A percentile compares a stretch with the other conserved stretches of the same genome.
Conservation (phyloP, 2,113 vertebrate genomes). For the Petaurus breviceps region DNA sequence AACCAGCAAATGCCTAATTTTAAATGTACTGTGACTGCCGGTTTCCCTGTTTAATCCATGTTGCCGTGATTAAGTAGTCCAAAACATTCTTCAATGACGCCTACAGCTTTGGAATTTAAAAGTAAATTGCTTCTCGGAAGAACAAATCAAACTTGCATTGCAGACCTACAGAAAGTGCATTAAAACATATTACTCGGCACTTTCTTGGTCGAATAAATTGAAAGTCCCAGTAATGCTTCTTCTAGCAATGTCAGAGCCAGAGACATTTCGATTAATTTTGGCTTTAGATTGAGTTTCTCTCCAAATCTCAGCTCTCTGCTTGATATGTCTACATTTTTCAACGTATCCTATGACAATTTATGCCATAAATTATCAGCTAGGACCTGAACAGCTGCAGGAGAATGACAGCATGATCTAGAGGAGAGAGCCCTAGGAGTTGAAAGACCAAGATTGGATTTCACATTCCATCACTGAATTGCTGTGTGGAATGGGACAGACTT, state of each 20-base stretch:
- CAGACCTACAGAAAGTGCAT: slow-evolving; percentile 75
- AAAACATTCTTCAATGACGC: slow-evolving; percentile 78
- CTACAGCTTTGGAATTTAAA: slow-evolving; percentile 78
- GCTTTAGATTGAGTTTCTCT: slow-evolving; percentile 80
- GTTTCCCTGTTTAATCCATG: slow-evolving; percentile 69
- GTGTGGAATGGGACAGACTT: not conserved
- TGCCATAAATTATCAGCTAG: slow-evolving; percentile 74
- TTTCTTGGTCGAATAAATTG: slow-evolving; percentile 78
- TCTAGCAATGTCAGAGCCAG: slow-evolving; percentile 75
- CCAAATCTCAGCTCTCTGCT: slow-evolving; percentile 68
- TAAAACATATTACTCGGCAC: slow-evolving; percentile 80
- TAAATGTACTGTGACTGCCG: slow-evolving; percentile 57
- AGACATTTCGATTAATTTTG: slow-evolving; percentile 80
- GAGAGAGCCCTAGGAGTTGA: not conserved
- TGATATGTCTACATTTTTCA: slow-evolving; percentile 79
- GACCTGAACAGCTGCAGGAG: slow-evolving; percentile 27
- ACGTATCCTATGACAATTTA: slow-evolving; percentile 76
- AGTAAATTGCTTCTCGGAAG: slow-evolving; percentile 80
- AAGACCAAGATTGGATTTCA: slow-evolving; percentile 17
- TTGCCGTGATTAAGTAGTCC: slow-evolving; percentile 73
- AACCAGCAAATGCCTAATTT: slow-evolving; percentile 48
- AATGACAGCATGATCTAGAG: slow-evolving; percentile 40
- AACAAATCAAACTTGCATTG: slow-evolving; percentile 80
- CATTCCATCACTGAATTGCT: slow-evolving; percentile 22
- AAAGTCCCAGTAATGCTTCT: slow-evolving; percentile 73